A percentile compares a stretch with the other conserved stretches of the same genome.
phyloP scores from a whole-genome alignment of 1,140 invertebrate species.

The Augochlora pura region DNA sequence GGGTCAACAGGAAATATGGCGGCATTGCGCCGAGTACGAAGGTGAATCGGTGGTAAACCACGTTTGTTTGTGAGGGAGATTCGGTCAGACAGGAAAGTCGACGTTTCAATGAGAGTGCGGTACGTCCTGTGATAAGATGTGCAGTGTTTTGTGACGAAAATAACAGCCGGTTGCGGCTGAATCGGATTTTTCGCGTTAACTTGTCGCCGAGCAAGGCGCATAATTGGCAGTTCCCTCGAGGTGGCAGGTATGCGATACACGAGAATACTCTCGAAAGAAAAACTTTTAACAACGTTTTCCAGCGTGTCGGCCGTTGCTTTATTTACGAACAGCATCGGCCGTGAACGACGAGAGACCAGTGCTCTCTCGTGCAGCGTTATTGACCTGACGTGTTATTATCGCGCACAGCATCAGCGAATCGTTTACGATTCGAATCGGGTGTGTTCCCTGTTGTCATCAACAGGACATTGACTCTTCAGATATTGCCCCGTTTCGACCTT shows the following conservation, averaged over 20 bases:
- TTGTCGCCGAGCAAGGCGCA: conserved; percentile 48
- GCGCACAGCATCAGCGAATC: conserved; percentile 6
- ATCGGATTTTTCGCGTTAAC: conserved; percentile 31
- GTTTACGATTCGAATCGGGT: conserved; percentile 49
- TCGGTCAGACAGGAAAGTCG: conserved; percentile 2
- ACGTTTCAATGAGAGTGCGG: conserved; percentile 30
- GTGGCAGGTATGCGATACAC: conserved; percentile 57
- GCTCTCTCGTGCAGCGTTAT: neutral
- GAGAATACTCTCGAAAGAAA: neutral
- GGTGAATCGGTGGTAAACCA: conserved; percentile 26
- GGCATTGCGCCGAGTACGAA: conserved; percentile 47
- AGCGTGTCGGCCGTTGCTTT: too few relatives aligned
- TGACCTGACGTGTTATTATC: conserved; percentile 16
- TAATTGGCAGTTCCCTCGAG: conserved; percentile 48
- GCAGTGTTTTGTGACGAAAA: conserved; percentile 71
- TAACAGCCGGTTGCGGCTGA: conserved; percentile 64
- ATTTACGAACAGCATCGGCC: too few relatives aligned
- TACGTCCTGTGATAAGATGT: conserved; percentile 56
- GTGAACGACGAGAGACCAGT: too few relatives aligned
- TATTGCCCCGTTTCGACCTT: conserved; percentile 39
- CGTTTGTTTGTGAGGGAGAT: conserved; percentile 25
- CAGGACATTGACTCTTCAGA: conserved; percentile 62
- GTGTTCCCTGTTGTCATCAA: conserved; percentile 63
- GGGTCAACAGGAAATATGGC: conserved; percentile 59
- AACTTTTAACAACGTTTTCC: too few relatives aligned